phyloP scores from a whole-genome alignment of 2,797 vertebrate genomes.

The Mionectes olivaceus region DNA sequence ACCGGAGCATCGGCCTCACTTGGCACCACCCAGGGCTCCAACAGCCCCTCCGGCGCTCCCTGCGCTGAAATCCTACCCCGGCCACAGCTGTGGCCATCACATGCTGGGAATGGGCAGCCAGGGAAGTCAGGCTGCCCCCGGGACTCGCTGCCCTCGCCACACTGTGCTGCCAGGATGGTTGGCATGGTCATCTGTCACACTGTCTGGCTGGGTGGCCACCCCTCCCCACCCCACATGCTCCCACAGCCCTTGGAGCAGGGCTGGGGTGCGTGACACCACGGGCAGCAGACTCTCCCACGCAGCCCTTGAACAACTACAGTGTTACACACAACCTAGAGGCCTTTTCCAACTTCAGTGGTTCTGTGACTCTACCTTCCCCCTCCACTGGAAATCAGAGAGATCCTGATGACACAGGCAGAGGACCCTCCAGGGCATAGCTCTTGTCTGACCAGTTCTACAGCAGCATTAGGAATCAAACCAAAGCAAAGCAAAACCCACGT shows the following conservation, averaged over 20 bases:
- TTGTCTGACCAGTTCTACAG: conserved; percentile 46
- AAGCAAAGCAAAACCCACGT: neutral
- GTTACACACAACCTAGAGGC: neutral
- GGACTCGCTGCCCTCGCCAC: neutral
- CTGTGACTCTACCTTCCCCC: neutral
- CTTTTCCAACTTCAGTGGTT: neutral
- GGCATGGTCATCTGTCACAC: neutral
- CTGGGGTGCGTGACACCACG: rapidly evolving
- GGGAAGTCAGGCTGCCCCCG: neutral
- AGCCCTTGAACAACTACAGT: rapidly evolving
- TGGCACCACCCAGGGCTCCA: neutral
- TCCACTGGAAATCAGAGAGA: neutral
- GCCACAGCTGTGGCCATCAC: neutral
- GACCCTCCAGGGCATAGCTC: neutral
- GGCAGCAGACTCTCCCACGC: neutral
- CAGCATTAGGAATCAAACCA: neutral
- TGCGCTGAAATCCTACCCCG: rapidly evolving
- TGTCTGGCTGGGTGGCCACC: no score
- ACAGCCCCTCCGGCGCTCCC: neutral
- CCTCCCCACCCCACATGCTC: neutral
- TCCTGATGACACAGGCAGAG: neutral
- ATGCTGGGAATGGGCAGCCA: neutral
- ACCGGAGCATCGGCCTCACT: rapidly evolving
- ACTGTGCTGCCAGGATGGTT: neutral
- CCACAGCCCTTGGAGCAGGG: neutral